A percentile compares a stretch with the other conserved stretches of the same genome.
Evolutionary conservation across 2,888 invertebrate species (phyloP).

Genomic region (Synergus japonicus): DNA sequence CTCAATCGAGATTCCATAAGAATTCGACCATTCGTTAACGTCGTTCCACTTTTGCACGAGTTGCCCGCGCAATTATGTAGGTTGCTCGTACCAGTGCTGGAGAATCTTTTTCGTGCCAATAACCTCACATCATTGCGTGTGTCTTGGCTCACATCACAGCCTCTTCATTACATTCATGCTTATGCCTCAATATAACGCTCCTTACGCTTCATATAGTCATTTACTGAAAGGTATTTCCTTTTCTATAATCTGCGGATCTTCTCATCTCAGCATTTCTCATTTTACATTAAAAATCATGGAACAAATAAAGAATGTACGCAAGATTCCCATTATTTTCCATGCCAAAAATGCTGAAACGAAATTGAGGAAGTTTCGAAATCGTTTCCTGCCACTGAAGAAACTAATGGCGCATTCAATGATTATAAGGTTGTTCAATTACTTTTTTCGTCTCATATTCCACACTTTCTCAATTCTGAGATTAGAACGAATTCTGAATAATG

Average conservation of each 20-base stretch:
- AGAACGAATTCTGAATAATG: neutral
- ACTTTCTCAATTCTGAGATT: neutral
- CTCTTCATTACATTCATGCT: slow-evolving; percentile 47
- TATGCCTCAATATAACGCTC: slow-evolving; percentile 50
- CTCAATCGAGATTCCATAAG: slow-evolving; percentile 48
- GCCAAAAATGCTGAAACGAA: neutral
- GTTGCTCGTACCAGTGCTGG: slow-evolving; percentile 67
- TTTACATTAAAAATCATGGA: too few species aligned
- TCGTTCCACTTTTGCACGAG: slow-evolving; percentile 71
- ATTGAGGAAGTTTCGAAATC: slow-evolving; percentile 18
- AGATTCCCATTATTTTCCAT: neutral
- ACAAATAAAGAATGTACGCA: neutral
- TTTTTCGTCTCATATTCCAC: slow-evolving; percentile 5
- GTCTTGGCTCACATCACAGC: slow-evolving; percentile 52
- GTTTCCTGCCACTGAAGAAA: neutral
- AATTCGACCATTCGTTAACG: slow-evolving; percentile 71
- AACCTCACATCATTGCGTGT: slow-evolving; percentile 64
- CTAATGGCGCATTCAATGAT: neutral
- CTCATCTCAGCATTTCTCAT: too few species aligned
- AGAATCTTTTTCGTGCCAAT: slow-evolving; percentile 60
- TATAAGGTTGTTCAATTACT: neutral
- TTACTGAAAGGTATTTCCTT: slow-evolving; percentile 23
- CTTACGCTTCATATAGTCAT: slow-evolving; percentile 49
- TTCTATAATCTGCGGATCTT: slow-evolving; percentile 6
- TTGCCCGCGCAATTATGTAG: slow-evolving; percentile 71